Evolutionary conservation across 2,888 invertebrate genomes (phyloP), one percentile per base, ranked within the genome.

Genomic region (Urechis unicinctus): DNA sequence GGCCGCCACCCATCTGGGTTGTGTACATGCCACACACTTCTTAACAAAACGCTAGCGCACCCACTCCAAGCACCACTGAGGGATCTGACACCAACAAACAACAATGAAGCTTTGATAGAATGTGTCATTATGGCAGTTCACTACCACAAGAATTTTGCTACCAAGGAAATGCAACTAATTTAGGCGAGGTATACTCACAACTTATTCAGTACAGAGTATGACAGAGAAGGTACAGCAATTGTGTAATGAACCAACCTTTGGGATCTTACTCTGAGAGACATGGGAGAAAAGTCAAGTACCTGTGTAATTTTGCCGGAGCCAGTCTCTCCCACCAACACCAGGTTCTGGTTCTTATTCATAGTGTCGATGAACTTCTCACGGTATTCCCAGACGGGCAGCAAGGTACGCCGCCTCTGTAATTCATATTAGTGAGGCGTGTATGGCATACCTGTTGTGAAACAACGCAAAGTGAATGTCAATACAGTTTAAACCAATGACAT

Each of bases 271-370:
- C n/a, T n/a, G n/a, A n/a, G 6, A 36, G 9, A 36, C 36, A 13
- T 13, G 9, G 13, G 9, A 36, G 36, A 36, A 48, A 30, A 51
- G 5, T 9, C 21, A 54, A 44, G 26, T 48, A 78, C 78, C 72
- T 96, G 98, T 13, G 98, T 98, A 0, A 98, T 98, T 82, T 99
- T 99, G 0, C 98, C 98, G 1, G 95, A 96, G n/a, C 98, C 98
- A 29, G 78, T 98, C 77, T 99, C 98, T 67, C 98, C 98, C 2
- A 99, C 98, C 0, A 98, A 81, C 1, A 97, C 95, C 28, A 96
- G 90, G 62, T 90, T 90, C 73, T 97, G 97, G 78, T 96, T 88
- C 53, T 89, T 88, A 61, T 86, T 86, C n/a, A 99, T 81, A 42
- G 93, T 82, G 67, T 94, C 85, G 88, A 94, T 90, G 78, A 99